Evolutionary conservation across 2,113 vertebrate genomes (phyloP), one percentile per base, ranked within the genome.

Genomic region (Collichthys lucidus): DNA sequence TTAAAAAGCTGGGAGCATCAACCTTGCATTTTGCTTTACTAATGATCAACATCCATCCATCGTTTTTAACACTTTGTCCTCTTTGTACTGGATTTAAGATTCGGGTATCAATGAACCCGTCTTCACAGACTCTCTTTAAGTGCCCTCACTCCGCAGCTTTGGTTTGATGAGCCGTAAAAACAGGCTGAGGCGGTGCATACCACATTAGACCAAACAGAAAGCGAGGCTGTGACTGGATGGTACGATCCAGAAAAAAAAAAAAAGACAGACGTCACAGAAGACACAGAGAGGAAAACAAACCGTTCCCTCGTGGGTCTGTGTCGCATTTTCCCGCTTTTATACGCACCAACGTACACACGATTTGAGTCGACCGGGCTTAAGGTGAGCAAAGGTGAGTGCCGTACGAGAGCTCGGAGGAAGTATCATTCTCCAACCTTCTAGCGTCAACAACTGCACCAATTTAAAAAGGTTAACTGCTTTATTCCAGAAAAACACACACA

Each of bases 391-490:
- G 86, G 89, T 89, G 78, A 90, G 56, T 19, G 67, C 59, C 47
- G 67, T 50, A 70, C 44, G 65, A 77, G 77, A 74, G 63, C 62
- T 53, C 65, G n/a, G 68, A 72, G 61, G 86, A 82, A 84, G 82
- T 82, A 88, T 89, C 86, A 56, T 52, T 85, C 84, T 85, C 83
- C 53, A 74, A 74, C 81, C 81, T 85, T 42, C 63, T 26, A 76
- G 74, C 76, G 90, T 88, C 89, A 93, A 90, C 89, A 90, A 79
- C 83, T 80, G 90, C 69, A 84, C 71, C 86, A 87, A 89, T 92
- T 92, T 91, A 92, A 95, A 29, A 40, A 94, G 91, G 92, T 93
- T 93, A 95, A 94, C 91, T 79, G 79, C 85, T 90, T 93, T 90
- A 91, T 85, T 90, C 52, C 75, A 84, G 80, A 86, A 88, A 83